phyloP scores from a whole-genome alignment of 2,113 vertebrate genomes.

The Lophura nycthemera region DNA sequence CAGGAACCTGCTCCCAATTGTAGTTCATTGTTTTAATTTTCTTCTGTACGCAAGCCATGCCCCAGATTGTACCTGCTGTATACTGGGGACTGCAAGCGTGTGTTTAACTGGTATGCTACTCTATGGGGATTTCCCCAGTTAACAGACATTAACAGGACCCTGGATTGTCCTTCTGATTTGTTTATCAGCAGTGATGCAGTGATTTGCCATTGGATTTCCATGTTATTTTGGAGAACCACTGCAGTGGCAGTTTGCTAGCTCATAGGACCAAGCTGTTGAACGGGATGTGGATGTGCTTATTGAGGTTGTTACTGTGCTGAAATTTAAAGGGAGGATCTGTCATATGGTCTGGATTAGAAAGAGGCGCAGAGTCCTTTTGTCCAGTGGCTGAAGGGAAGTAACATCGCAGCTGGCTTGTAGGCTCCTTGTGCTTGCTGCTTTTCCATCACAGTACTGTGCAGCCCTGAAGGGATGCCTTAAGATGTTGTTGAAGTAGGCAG shows the following conservation, averaged over 20 bases:
- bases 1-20: neutral
- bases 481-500: neutral
- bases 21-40: neutral
- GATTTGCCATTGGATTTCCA: neutral
- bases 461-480: neutral
- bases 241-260: neutral
- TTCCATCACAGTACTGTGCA: neutral
- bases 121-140: neutral
- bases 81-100: neutral
- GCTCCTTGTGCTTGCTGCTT: neutral
- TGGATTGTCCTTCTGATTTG: neutral
- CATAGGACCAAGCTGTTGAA: neutral
- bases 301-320: neutral
- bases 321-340: neutral
- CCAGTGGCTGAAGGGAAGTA: neutral
- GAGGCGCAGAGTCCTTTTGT: neutral
- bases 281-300: rapidly evolving
- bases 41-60: neutral
- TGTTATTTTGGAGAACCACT: neutral
- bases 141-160: rapidly evolving
- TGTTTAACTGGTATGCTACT: neutral
- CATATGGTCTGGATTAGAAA: neutral
- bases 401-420: neutral
- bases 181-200: neutral
- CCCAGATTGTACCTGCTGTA: neutral